Evolutionary conservation across 2,113 vertebrate genomes (phyloP).

Genomic region (Campylomormyrus numenius): DNA sequence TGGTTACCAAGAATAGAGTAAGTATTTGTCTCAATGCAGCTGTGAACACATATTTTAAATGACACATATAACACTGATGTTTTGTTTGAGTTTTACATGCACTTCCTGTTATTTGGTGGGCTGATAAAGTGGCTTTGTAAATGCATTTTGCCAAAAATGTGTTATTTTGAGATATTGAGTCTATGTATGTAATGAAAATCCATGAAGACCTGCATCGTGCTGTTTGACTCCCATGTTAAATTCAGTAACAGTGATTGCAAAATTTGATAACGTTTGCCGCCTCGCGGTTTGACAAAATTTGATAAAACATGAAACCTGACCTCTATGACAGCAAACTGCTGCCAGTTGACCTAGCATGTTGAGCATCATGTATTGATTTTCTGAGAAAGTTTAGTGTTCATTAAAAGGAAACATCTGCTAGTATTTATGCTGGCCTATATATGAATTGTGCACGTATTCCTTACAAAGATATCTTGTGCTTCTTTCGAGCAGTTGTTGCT

Average conservation of each 20-base stretch:
- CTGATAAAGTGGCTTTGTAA: neutral
- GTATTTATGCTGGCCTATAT: neutral
- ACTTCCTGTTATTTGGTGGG: neutral
- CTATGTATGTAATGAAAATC: neutral
- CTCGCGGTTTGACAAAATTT: slow-evolving; percentile 45
- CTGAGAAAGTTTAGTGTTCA: neutral
- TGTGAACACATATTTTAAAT: neutral
- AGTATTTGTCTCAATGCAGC: neutral
- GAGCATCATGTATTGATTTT: neutral
- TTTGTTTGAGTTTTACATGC: neutral
- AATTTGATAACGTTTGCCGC: slow-evolving; percentile 57
- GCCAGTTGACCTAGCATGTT: neutral
- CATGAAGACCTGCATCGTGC: neutral
- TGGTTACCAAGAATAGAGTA: neutral
- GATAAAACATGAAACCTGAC: neutral
- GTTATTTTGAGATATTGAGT: neutral
- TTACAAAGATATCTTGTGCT: neutral
- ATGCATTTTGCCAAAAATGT: neutral
- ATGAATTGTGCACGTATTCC: slow-evolving; percentile 14
- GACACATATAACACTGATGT: neutral
- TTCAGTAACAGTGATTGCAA: slow-evolving; percentile 51
- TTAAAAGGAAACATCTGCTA: neutral
- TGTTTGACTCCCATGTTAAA: slow-evolving; percentile 48
- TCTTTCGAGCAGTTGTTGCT: neutral
- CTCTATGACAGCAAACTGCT: neutral